Percentiles rank a stretch among this genome's conserved stretches.
Evolutionary conservation across 2,113 vertebrate species (phyloP).

Genomic region (Axis porcinus): DNA sequence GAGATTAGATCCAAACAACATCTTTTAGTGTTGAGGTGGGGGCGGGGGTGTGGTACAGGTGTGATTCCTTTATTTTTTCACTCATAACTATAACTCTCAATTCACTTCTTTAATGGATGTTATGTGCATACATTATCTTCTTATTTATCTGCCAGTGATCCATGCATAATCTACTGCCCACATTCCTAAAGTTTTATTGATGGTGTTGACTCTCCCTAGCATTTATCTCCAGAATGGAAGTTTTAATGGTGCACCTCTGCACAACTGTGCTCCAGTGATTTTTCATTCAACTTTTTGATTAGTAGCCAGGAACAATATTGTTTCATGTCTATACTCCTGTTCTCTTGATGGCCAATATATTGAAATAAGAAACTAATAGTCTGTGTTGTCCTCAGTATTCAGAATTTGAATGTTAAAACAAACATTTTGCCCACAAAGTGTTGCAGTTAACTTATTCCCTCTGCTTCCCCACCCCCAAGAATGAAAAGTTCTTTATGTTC

Average conservation of each 20-base stretch:
- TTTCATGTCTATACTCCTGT: constrained; percentile 47
- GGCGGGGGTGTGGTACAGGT: neutral
- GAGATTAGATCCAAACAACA: neutral
- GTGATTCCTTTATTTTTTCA: neutral
- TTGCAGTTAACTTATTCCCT: neutral
- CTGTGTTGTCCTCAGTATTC: neutral
- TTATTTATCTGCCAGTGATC: neutral
- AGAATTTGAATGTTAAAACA: neutral
- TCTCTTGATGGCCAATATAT: neutral
- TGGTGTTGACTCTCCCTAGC: neutral
- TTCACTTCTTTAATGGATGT: neutral
- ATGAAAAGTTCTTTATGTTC: neutral
- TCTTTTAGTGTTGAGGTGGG: neutral
- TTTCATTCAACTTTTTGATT: constrained; percentile 39
- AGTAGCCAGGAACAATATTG: constrained; percentile 64
- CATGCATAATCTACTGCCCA: neutral
- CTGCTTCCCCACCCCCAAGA: neutral
- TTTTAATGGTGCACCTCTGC: constrained; percentile 19
- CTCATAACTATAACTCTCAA: neutral
- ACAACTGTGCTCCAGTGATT: constrained; percentile 42
- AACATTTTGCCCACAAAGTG: neutral
- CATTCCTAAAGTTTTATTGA: neutral
- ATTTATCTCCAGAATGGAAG: constrained; percentile 31
- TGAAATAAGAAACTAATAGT: neutral
- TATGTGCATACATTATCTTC: neutral